A percentile compares a stretch with the other conserved stretches of the same genome.
phyloP scores from a whole-genome alignment of 2,113 vertebrate species.

The Mesocricetus auratus region DNA sequence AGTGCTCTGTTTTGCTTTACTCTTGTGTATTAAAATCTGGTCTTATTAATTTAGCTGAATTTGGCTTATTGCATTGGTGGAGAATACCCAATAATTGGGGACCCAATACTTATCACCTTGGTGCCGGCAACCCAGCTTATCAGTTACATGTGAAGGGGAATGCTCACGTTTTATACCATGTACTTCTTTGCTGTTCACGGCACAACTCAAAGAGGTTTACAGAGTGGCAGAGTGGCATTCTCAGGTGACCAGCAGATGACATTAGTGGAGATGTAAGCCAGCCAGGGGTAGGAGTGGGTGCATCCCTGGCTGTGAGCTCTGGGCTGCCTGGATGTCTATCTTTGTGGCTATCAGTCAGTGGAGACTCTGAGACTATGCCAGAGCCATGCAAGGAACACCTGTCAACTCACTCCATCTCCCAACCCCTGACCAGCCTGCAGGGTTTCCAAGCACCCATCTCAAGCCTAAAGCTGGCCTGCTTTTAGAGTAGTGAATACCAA shows the following conservation, averaged over 20 bases:
- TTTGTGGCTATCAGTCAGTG: neutral
- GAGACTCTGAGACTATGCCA: neutral
- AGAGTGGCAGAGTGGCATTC: neutral
- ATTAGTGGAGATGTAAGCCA: neutral
- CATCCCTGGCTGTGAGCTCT: neutral
- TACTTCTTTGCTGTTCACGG: neutral
- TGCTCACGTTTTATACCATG: neutral
- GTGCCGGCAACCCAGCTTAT: too few species aligned
- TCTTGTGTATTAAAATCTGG: too few species aligned
- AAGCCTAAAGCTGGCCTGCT: neutral
- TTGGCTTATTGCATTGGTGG: too few species aligned
- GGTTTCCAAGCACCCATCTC: neutral
- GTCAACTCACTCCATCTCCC: neutral
- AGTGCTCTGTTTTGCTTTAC: too few species aligned
- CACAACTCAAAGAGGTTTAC: neutral
- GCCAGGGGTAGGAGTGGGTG: neutral
- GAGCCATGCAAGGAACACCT: neutral
- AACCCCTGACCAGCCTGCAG: neutral
- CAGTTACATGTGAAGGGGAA: neutral
- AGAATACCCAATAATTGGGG: too few species aligned
- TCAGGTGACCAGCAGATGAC: neutral
- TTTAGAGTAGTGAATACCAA: neutral
- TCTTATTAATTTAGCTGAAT: too few species aligned
- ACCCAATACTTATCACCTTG: too few species aligned
- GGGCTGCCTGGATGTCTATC: neutral